Evolutionary conservation across 2,888 invertebrate species (phyloP), one percentile per base, ranked within the genome.

Genomic region (Xanthorhoe designata): DNA sequence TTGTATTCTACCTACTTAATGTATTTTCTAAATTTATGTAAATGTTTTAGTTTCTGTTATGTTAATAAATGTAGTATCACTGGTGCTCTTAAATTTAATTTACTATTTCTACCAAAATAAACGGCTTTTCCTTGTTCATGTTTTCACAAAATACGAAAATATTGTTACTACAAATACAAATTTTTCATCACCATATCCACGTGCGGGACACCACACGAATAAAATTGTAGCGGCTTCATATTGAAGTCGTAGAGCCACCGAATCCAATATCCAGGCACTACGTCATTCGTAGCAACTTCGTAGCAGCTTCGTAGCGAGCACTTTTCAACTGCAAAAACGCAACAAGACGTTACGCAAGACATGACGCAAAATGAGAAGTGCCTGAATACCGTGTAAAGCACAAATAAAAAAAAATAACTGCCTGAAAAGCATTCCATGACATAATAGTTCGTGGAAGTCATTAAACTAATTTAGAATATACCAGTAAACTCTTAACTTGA

Each of bases 271-370:
- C 15, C 45, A 45, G 13, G 47, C 47, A 49, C 57, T 47, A 57
- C 32, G 47, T 57, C 29, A 49, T 57, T 57, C 47, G 56, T 49
- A 47, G 45, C 29, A 9, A 18, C 4, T 13, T 49, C 57, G 56
- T 49, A 47, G 45, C 29, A 9, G 18, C 4, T 13, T 49, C 57
- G 57, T 57, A 58, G 50, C 9, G 5, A 32, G 57, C 47, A 49
- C 32, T 58, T 19, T 50, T 51, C 35, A n/a, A 19, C 50, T 58
- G 50, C 35, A 58, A 50, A 58, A 58, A 58, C 50, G 35, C 45
- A 50, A 45, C 24, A 51, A 42, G 38, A 10, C 19, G 35, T 58
- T 50, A 58, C 35, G 50, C 85, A 59, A 59, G 18, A 38, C 18
- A 59, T 17, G 29, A 51, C 51, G 19, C 50, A 32, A n/a, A n/a